Conservation (phyloP, 2,797 vertebrate genomes). For the Syngnathus acus region DNA sequence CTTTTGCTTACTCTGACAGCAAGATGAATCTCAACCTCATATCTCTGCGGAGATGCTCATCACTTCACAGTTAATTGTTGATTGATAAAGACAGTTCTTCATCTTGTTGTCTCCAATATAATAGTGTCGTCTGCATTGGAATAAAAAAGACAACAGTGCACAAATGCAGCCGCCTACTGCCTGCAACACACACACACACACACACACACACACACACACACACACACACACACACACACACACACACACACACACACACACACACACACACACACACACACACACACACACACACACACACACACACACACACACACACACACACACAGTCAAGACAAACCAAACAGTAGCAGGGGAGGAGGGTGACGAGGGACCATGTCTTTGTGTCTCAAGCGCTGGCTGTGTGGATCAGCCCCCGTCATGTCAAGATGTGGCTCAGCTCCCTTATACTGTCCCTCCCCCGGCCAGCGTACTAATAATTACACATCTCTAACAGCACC, state of each 20-base stretch:
- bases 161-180: background rate
- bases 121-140: constrained; percentile 2
- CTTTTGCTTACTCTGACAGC: background rate
- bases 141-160: background rate
- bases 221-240: background rate
- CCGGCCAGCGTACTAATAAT: constrained; percentile 53
- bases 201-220: background rate
- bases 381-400: constrained; percentile 2
- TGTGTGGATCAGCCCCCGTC: constrained; percentile 15
- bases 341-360: constrained; percentile 10
- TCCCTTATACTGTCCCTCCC: constrained; percentile 16
- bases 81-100: background rate
- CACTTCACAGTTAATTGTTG: background rate
- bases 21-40: background rate
- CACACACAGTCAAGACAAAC: constrained; percentile 1
- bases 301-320: background rate
- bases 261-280: background rate
- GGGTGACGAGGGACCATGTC: constrained; percentile 1
- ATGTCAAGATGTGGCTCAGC: constrained; percentile 16
- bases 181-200: background rate
- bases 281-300: background rate
- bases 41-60: background rate
- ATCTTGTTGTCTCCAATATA: constrained; percentile 11
- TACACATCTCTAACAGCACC: constrained; percentile 48
- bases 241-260: background rate